These are phyloP conservation scores for Priapulus caudatus DNA, from an alignment of 2,888 invertebrate genomes.

Conservation along the genomic window DNA sequence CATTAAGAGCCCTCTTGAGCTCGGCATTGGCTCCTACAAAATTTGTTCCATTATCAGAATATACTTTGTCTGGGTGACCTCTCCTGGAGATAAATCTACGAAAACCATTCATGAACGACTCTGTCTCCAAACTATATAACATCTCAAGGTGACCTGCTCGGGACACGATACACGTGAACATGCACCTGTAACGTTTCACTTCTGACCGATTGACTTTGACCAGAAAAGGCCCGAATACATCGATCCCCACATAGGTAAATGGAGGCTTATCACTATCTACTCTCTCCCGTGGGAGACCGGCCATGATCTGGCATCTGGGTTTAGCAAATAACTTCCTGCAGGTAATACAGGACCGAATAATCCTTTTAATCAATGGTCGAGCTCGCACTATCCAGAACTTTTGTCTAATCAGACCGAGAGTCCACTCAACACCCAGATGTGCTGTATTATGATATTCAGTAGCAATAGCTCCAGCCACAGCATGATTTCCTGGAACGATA, in stretches of 20 bases:
- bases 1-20: background rate
- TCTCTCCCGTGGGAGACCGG: too few relatives aligned
- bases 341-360: too few relatives aligned
- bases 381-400: conserved; percentile 10
- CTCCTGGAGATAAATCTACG: conserved; percentile 5
- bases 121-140: conserved; percentile 5
- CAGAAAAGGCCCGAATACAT: conserved; percentile 12
- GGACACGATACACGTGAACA: too few relatives aligned
- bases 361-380: too few relatives aligned
- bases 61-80: conserved; percentile 4
- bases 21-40: conserved; percentile 6
- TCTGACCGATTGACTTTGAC: conserved; percentile 2
- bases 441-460: too few relatives aligned
- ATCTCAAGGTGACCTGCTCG: conserved; percentile 12
- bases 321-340: conserved; percentile 6
- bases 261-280: too few relatives aligned
- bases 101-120: conserved; percentile 12
- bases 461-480: too few relatives aligned
- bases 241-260: conserved; percentile 11
- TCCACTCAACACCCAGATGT: too few relatives aligned
- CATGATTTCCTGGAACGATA: too few relatives aligned
- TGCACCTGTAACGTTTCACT: conserved; percentile 13
- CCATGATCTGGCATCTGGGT: conserved; percentile 6
- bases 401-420: too few relatives aligned
- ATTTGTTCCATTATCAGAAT: conserved; percentile 14